A percentile compares a stretch with the other conserved stretches of the same genome.
Evolutionary conservation across 2,797 vertebrate species (phyloP).

Genomic region (Allenopithecus nigroviridis): DNA sequence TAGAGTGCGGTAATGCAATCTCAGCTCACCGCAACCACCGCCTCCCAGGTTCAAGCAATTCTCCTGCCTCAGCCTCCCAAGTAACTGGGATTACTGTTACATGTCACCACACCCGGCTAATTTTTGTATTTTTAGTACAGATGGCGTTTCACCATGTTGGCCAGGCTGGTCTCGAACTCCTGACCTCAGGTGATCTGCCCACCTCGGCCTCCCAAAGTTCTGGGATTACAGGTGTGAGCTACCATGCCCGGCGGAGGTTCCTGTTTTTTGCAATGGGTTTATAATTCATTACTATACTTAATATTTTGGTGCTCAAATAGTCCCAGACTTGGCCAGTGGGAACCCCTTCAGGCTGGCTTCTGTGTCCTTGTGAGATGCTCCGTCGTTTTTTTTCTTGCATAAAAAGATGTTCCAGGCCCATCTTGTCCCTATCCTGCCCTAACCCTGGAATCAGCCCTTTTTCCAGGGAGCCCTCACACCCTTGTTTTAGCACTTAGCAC

Average conservation of each 20-base stretch:
- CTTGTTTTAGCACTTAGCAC: background rate
- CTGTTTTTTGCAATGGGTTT: background rate
- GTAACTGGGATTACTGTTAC: background rate
- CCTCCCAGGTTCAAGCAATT: background rate
- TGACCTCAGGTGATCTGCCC: background rate
- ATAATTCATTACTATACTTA: background rate
- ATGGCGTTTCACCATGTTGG: background rate
- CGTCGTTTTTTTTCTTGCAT: background rate
- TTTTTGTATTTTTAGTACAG: background rate
- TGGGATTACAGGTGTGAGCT: background rate
- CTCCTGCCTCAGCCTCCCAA: background rate
- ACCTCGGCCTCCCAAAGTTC: background rate
- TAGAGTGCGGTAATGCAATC: background rate
- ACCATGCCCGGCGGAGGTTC: background rate
- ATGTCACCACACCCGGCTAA: background rate
- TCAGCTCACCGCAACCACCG: background rate
- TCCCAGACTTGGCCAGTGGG: background rate
- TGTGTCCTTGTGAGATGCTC: background rate
- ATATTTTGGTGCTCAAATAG: background rate
- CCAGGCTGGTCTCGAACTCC: background rate
- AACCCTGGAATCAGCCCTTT: background rate
- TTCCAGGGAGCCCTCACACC: background rate
- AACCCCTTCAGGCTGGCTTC: background rate
- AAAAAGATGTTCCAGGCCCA: background rate
- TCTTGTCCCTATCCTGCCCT: background rate